Percentiles rank a stretch among this genome's conserved stretches.
Evolutionary conservation across 2,113 vertebrate species (phyloP).

Genomic region (Xenus cinereus): DNA sequence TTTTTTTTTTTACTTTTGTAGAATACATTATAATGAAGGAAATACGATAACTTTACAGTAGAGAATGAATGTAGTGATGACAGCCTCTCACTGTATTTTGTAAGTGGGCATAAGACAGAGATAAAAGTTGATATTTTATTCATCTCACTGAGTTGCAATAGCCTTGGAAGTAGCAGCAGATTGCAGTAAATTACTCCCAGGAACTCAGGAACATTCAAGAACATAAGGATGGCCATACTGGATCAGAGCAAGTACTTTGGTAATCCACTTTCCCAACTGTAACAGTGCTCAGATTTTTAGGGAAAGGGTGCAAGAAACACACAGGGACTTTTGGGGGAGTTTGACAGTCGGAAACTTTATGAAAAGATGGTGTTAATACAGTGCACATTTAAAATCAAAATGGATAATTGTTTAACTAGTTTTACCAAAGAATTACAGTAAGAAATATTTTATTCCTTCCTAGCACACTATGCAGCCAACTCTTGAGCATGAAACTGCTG

Average conservation of each 20-base stretch:
- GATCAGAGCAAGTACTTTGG: neutral
- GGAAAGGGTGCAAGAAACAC: neutral
- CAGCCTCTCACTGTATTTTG: neutral
- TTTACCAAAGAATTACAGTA: neutral
- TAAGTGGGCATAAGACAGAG: neutral
- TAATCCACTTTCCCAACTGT: neutral
- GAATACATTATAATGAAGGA: neutral
- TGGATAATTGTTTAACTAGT: neutral
- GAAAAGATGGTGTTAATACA: neutral
- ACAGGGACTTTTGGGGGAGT: fast-evolving
- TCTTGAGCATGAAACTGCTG: neutral
- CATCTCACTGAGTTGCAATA: neutral
- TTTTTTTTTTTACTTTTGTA: neutral
- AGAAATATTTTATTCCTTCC: neutral
- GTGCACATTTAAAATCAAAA: neutral
- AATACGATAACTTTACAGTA: neutral
- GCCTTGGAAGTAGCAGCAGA: neutral
- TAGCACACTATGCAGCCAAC: neutral
- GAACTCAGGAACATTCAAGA: neutral
- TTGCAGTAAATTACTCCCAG: neutral
- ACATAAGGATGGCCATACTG: neutral
- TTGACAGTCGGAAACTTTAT: neutral
- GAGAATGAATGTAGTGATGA: neutral
- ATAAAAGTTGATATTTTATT: neutral
- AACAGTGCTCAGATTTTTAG: neutral